These are phyloP conservation scores for Morpho deidamia DNA, from an alignment of 2,888 invertebrate genomes.

Conservation along the genomic window DNA sequence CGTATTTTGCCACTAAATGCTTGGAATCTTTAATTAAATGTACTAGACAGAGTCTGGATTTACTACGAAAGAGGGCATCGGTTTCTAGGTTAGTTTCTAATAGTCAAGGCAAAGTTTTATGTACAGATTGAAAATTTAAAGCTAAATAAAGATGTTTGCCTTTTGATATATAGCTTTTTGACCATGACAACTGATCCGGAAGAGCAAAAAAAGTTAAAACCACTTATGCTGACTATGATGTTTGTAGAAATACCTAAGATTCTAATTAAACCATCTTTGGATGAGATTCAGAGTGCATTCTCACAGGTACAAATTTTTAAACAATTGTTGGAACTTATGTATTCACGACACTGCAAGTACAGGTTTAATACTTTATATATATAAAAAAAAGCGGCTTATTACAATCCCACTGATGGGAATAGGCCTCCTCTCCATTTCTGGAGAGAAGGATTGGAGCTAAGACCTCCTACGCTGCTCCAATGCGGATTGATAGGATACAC, in stretches of 20 bases:
- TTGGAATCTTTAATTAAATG: conserved; percentile 85
- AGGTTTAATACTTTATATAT: too few species aligned
- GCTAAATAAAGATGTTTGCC: too few species aligned
- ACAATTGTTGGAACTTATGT: too few species aligned
- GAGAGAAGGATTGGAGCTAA: too few species aligned
- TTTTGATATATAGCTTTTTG: conserved; percentile 46
- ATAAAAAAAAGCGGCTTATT: too few species aligned
- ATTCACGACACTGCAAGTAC: too few species aligned
- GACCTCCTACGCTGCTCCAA: too few species aligned
- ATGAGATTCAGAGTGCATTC: conserved; percentile 84
- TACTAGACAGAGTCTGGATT: conserved; percentile 85
- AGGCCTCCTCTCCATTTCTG: too few species aligned
- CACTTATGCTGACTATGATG: conserved; percentile 81
- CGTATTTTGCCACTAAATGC: conserved; percentile 87
- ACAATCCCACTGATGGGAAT: too few species aligned
- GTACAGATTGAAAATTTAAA: too few species aligned
- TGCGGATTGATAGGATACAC: too few species aligned
- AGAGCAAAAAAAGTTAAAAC: conserved; percentile 66
- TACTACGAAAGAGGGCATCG: conserved; percentile 80
- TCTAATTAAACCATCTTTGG: conserved; percentile 80
- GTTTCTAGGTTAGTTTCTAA: conserved; percentile 51
- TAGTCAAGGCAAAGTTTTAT: conserved; percentile 10
- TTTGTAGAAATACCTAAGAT: conserved; percentile 82
- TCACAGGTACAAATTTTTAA: conserved; percentile 62
- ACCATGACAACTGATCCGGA: conserved; percentile 69